Evolutionary conservation across 2,797 vertebrate genomes (phyloP).

Genomic region (Australoheros facetus): DNA sequence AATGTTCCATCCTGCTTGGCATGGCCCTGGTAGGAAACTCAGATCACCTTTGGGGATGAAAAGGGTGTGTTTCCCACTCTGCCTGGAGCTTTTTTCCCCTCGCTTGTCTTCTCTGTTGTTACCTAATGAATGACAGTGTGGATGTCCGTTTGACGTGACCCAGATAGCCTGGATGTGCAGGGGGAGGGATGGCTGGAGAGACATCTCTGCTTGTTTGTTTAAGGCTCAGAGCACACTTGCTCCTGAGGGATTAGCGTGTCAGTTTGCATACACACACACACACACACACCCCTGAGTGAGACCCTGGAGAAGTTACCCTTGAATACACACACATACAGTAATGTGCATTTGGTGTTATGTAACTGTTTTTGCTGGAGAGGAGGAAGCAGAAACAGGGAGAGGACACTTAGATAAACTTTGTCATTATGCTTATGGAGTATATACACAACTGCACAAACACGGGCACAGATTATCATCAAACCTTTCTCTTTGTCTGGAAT

Average conservation of each 20-base stretch:
- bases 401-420: slow-evolving; percentile 36
- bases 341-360: slow-evolving; percentile 50
- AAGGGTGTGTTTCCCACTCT: background rate
- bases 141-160: slow-evolving; percentile 37
- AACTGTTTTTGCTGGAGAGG: slow-evolving; percentile 36
- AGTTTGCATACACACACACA: slow-evolving; percentile 32
- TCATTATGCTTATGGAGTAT: background rate
- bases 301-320: slow-evolving; percentile 53
- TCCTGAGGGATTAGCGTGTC: slow-evolving; percentile 58
- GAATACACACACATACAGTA: slow-evolving; percentile 37
- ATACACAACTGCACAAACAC: background rate
- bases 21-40: background rate
- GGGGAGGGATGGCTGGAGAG: slow-evolving; percentile 7
- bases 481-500: background rate
- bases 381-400: slow-evolving; percentile 30
- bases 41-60: slow-evolving; percentile 4
- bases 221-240: slow-evolving; percentile 52
- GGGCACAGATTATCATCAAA: background rate
- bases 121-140: background rate
- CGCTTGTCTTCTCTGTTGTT: background rate
- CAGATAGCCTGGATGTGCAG: slow-evolving; percentile 23
- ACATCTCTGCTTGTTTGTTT: slow-evolving; percentile 56
- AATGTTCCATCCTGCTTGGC: slow-evolving; percentile 13
- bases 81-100: background rate
- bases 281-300: slow-evolving; percentile 23